A percentile compares a stretch with the other conserved stretches of the same genome.
These are phyloP conservation scores for Bombus huntii DNA, from an alignment of 1,140 invertebrate genomes.

Conservation along the genomic window DNA sequence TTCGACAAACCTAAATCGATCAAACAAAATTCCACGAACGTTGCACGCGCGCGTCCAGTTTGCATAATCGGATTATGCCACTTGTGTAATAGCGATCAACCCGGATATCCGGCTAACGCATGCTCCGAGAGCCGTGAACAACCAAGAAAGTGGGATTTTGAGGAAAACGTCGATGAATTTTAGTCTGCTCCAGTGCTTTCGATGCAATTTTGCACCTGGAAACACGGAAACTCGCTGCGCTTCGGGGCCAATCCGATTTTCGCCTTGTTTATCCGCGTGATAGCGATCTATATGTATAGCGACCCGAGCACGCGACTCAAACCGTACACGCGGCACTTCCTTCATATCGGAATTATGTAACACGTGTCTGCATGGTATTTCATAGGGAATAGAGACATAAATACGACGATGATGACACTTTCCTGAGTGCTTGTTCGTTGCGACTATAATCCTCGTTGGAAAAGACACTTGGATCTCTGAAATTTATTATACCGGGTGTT, in stretches of 20 bases:
- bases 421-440: too few species aligned
- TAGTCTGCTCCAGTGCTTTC: neutral
- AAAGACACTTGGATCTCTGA: too few species aligned
- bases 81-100: neutral
- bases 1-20: neutral
- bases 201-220: neutral
- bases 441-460: too few species aligned
- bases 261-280: neutral
- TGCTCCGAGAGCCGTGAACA: neutral
- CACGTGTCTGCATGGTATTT: too few species aligned
- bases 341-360: conserved; percentile 1
- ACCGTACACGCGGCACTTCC: neutral
- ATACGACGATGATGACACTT: neutral
- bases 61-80: conserved; percentile 30
- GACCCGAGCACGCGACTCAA: neutral
- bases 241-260: neutral
- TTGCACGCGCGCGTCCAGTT: neutral
- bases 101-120: conserved; percentile 2
- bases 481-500: too few species aligned
- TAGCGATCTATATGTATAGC: neutral
- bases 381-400: neutral
- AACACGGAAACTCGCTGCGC: neutral
- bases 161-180: neutral
- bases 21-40: neutral
- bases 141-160: neutral